phyloP scores from a whole-genome alignment of 2,888 invertebrate species.

The Limenitis camilla region DNA sequence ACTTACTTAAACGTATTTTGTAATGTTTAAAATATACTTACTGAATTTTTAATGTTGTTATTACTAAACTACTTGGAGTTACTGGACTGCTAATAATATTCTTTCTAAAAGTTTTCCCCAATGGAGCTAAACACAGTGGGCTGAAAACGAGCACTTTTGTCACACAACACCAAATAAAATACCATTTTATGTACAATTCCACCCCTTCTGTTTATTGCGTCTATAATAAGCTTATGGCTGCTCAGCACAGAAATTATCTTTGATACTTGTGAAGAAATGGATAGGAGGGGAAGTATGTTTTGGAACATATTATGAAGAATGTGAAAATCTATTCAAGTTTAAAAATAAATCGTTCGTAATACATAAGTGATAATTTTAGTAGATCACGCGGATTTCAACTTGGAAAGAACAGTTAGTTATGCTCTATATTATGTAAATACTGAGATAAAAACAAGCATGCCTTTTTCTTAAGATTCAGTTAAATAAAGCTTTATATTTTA shows the following conservation, averaged over 20 bases:
- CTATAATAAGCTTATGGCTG: slow-evolving; percentile 38
- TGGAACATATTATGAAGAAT: neutral
- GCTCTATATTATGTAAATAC: too few relatives aligned
- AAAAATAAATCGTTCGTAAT: neutral
- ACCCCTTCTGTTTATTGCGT: slow-evolving; percentile 46
- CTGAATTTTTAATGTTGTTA: too few relatives aligned
- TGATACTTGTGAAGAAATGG: slow-evolving; percentile 31
- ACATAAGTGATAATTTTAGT: too few relatives aligned
- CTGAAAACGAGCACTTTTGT: slow-evolving; percentile 38
- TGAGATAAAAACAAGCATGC: too few relatives aligned
- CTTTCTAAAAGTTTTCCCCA: neutral
- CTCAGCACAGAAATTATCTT: slow-evolving; percentile 41
- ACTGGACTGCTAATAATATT: neutral
- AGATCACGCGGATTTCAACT: too few relatives aligned
- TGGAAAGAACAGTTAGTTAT: too few relatives aligned
- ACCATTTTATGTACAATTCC: slow-evolving; percentile 47
- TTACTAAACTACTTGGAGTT: too few relatives aligned
- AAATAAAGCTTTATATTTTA: too few relatives aligned
- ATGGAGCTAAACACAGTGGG: slow-evolving; percentile 27
- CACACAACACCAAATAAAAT: slow-evolving; percentile 41
- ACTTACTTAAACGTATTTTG: too few relatives aligned
- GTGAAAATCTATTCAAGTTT: neutral
- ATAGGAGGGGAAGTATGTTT: slow-evolving; percentile 11
- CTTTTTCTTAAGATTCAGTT: too few relatives aligned
- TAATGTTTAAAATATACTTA: too few relatives aligned